Percentiles rank a stretch among this genome's conserved stretches.
phyloP scores from a whole-genome alignment of 2,113 vertebrate genomes.

The Sterna hirundo region DNA sequence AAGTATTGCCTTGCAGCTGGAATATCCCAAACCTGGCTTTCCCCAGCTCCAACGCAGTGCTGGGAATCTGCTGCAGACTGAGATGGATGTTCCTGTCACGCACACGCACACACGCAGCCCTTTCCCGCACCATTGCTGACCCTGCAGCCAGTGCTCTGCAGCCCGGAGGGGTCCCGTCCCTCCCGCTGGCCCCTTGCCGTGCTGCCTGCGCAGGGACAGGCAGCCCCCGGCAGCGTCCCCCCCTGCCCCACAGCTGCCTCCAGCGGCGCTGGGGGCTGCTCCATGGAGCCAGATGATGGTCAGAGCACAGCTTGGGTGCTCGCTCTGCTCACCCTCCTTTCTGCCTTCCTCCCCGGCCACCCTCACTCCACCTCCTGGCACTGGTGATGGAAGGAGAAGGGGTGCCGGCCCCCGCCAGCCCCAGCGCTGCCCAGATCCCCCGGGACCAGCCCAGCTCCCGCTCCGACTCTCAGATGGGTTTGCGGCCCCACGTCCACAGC shows the following conservation, averaged over 20 bases:
- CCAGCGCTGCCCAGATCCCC: fast-evolving
- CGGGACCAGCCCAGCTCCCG: fast-evolving
- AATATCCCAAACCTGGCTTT: background rate
- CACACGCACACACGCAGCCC: fast-evolving
- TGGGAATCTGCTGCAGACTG: background rate
- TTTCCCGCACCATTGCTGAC: background rate
- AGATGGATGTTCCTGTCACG: fast-evolving
- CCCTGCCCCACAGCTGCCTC: background rate
- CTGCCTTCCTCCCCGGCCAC: background rate
- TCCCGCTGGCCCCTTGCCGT: background rate
- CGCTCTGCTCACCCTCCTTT: background rate
- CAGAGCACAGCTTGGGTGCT: background rate
- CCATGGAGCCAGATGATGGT: fast-evolving
- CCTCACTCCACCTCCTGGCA: background rate
- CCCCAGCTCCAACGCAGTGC: fast-evolving
- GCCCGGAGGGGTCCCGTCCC: fast-evolving
- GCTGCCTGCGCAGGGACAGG: background rate
- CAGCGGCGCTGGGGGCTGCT: background rate
- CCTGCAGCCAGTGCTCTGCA: background rate
- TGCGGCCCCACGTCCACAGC: background rate
- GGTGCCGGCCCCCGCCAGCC: background rate
- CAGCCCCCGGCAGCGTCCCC: background rate
- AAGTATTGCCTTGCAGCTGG: background rate
- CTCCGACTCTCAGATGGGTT: fast-evolving
- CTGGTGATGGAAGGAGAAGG: background rate